Base-by-base conservation (phyloP, 2,888 invertebrate genomes). In the Hololepta plana region DNA sequence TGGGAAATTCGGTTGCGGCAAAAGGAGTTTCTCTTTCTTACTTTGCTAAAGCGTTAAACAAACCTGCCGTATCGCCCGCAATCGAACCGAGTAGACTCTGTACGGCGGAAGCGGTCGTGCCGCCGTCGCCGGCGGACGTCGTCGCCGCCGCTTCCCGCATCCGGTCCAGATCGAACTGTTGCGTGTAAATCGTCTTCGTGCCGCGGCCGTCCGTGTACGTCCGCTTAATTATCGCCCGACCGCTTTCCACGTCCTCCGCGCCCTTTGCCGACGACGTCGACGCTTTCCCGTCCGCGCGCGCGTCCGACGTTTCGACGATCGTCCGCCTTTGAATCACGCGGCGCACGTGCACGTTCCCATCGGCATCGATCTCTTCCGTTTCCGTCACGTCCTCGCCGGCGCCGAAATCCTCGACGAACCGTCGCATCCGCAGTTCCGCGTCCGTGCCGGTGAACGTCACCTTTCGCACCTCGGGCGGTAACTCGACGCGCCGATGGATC, bases 291-390 rank as follows among this genome's bases (percentile, higher is more conserved):
- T 37, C 34, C 12, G 38, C 36, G 17, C 26, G 32, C 11, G 28
- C 34, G 16, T 37, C 35, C 24, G 42, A 40, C 20, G 29, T 38
- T 40, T 46, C 48, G 6, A 61, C 42, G 14, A 64, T 51, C 27
- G 59, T 49, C 17, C 60, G 44, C 34, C 55, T 55, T 37, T 61
- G 59, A 4, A 63, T 53, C 2, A 61, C 54, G 31, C 56, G 45
- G 35, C 53, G 60, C 2, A 59, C 45, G 35, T 61, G 61, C 9
- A 67, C 55, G 38, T 65, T 65, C 5, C 68, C 64, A 34, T 53
- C 50, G 19, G 51, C 53, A 38, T 64, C 64, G 2, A 57, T 44
- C 35, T 60, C 59, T 40, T 60, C 53, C 10, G 54, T 56, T 44
- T 64, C 62, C 29, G 57, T 49, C 8, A 58, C 49, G 32, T 59